Evolutionary conservation across 2,113 vertebrate species (phyloP), one percentile per base, ranked within the genome.

Genomic region (Etheostoma cragini): DNA sequence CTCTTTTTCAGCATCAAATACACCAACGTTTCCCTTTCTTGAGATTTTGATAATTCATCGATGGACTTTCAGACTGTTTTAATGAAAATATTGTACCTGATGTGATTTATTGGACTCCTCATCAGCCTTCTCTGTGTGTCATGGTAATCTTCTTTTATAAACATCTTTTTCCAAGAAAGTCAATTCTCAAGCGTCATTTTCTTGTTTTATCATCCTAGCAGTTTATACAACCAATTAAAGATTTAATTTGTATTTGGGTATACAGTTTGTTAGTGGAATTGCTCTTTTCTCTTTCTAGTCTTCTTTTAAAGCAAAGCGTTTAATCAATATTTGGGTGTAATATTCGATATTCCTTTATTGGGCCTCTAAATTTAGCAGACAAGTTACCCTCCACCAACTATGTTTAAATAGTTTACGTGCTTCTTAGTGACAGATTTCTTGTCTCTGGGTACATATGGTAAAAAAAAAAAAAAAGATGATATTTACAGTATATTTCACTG

Each of bases 111-210:
- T 47, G 22, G 66, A 80, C 65, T 82, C 75, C 11, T 80, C n/a
- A 2, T 76, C 33, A 52, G 53, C 72, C 56, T 83, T 73, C 52
- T 80, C 60, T 78, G 26, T 80, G 30, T 87, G 54, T 82, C 66
- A 79, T 79, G 67, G 24, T 65, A 85, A 62, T 72, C n/a, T 57
- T 79, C 78, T 90, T 88, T 72, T 84, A 91, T 92, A 91, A 92
- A 93, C 65, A 76, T 78, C 35, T 6, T 90, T 87, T 93, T 92
- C 50, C 72, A 90, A 89, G 45, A 92, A 89, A 70, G 19, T 19
- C 0, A 2, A 5, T 56, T 82, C 56, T 82, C n/a, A 6, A 10
- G 53, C 62, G 64, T 88, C 76, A 49, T 70, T 90, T 22, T 72
- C 11, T 2, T 2, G 45, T 78, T 66, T 62, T 26, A 12, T 12